Base-by-base conservation (phyloP, 1,140 invertebrate genomes). In the Euglossa dilemma region DNA sequence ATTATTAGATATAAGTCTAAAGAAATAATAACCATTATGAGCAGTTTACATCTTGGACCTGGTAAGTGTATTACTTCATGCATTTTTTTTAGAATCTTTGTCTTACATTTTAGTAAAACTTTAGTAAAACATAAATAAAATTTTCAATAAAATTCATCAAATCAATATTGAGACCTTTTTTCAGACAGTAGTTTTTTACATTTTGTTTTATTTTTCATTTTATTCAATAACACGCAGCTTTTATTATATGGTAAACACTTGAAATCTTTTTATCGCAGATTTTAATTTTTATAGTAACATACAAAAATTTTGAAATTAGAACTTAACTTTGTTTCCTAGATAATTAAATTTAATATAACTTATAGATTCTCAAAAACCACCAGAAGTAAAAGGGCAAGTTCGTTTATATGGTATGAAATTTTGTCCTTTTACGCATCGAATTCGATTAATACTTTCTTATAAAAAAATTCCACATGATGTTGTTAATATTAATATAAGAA, bases 321-420 rank as follows among this genome's bases (percentile, higher is more conserved):
- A 47, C 9, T 18, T 73, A n/a, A 18, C 16, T 63, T 63, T 63
- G 28, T 28, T 63, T 63, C 0, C 16, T 43, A 43, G 3, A 64
- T 64, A 43, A 18, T 64, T 43, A 66, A 16, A 45, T 67, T 16
- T 11, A 7, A 67, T 80, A 23, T 64, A 8, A 56, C 61, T 71
- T 70, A 18, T 81, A 92, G 95, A 94, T 50, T 94, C 94, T 3
- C 75, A 91, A 14, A 94, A 94, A 69, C 95, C 95, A 52, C 89
- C 93, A 9, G 87, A 93, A 80, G 86, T 91, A 12, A 89, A 92
- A 47, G 95, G 94, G 36, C 92, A 92, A 54, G 88, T 95, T 16
- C 93, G 96, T 61, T 86, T 96, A 23, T 96, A 96, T 89, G 95
- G 93, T 75, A 96, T 96, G 96, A 91, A 94, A 85, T 96, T 95